Conservation (phyloP, 2,888 invertebrate species). For the Scrobipalpa costella region DNA sequence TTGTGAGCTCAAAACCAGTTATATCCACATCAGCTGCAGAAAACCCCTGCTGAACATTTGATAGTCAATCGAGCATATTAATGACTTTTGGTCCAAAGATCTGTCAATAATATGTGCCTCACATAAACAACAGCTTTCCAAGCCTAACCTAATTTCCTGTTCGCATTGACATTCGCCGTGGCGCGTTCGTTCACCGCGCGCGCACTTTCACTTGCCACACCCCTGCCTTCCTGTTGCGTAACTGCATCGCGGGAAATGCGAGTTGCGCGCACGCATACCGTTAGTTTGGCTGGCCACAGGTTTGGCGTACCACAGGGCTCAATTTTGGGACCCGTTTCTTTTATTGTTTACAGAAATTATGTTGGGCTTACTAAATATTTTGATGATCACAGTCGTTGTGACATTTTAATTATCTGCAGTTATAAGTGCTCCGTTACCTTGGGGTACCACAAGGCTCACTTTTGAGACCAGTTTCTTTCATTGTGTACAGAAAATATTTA, state of each 20-base stretch:
- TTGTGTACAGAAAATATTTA: too few relatives aligned
- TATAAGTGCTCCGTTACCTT: too few relatives aligned
- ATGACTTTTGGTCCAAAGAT: too few relatives aligned
- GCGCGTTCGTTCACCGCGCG: constrained; percentile 31
- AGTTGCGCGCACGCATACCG: neutral
- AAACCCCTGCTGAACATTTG: too few relatives aligned
- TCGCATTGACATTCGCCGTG: constrained; percentile 48
- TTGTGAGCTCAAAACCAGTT: too few relatives aligned
- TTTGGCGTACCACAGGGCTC: neutral
- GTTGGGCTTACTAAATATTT: too few relatives aligned
- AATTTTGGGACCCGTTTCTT: neutral
- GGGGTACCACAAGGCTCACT: too few relatives aligned
- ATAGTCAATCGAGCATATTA: too few relatives aligned
- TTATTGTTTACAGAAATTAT: neutral
- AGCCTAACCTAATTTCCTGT: constrained; percentile 32
- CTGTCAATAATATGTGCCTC: neutral
- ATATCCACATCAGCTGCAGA: too few relatives aligned
- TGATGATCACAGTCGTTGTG: too few relatives aligned
- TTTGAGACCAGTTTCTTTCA: too few relatives aligned
- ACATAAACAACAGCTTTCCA: constrained; percentile 4
- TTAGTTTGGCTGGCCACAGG: neutral
- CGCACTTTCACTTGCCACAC: constrained; percentile 49
- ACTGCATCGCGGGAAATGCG: constrained; percentile 34
- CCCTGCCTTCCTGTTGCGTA: constrained; percentile 47
- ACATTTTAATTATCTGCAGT: too few relatives aligned